Percentiles rank a stretch among this genome's conserved stretches.
phyloP scores from a whole-genome alignment of 2,113 vertebrate species.

The Cyprinodon brontotheroides region DNA sequence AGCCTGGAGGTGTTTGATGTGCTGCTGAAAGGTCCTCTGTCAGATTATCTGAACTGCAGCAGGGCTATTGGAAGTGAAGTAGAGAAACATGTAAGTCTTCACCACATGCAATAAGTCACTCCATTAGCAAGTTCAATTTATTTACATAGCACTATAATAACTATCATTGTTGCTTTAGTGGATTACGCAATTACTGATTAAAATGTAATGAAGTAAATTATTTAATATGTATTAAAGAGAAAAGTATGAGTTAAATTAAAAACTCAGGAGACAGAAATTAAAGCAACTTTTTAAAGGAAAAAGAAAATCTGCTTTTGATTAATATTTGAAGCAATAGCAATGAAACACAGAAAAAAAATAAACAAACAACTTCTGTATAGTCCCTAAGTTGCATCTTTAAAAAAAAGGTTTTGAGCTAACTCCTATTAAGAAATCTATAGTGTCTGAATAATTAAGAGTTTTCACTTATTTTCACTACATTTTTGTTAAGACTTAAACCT shows the following conservation, averaged over 20 bases:
- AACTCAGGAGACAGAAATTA: neutral
- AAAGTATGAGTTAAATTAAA: neutral
- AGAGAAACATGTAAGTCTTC: slow-evolving; percentile 89
- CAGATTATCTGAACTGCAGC: slow-evolving; percentile 89
- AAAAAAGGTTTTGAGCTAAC: too few relatives aligned
- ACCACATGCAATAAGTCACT: too few relatives aligned
- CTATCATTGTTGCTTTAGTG: neutral
- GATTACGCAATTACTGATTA: neutral
- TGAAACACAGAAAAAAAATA: too few relatives aligned
- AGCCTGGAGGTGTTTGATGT: slow-evolving; percentile 89
- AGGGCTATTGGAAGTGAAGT: slow-evolving; percentile 88
- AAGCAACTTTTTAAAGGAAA: neutral
- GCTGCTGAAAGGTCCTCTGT: slow-evolving; percentile 84
- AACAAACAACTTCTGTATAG: too few relatives aligned
- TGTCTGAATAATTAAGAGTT: too few relatives aligned
- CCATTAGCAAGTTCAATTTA: neutral
- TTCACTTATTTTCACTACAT: neutral
- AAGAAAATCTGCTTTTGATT: too few relatives aligned
- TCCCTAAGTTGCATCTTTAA: too few relatives aligned
- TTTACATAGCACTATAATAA: neutral
- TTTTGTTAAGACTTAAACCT: neutral
- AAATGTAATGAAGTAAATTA: neutral
- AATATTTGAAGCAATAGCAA: too few relatives aligned
- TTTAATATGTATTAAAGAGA: neutral
- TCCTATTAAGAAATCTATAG: too few relatives aligned